Percentiles rank a stretch among this genome's conserved stretches.
Evolutionary conservation across 2,113 vertebrate species (phyloP).

Genomic region (Grammomys dolichurus): DNA sequence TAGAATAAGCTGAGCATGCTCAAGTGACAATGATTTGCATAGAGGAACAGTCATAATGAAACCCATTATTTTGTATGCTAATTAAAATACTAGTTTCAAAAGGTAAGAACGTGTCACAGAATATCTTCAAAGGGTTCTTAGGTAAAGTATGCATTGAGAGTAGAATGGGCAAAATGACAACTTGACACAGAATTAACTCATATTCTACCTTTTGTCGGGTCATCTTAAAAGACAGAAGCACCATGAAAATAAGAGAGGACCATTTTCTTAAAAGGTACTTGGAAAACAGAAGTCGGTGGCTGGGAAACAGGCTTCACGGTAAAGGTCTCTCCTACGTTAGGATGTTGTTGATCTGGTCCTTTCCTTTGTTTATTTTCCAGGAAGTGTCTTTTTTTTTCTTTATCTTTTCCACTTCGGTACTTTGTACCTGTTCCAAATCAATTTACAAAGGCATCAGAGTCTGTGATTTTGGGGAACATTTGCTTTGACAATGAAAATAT

Average conservation of each 20-base stretch:
- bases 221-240: conserved; percentile 2
- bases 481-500: conserved; percentile 71
- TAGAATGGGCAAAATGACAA: background rate
- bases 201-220: background rate
- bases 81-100: background rate
- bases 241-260: background rate
- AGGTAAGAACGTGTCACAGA: background rate
- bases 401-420: conserved; percentile 19
- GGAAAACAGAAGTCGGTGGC: background rate
- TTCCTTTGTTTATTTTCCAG: background rate
- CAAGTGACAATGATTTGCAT: background rate
- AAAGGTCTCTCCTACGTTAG: background rate
- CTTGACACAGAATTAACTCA: background rate
- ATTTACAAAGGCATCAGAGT: conserved; percentile 74
- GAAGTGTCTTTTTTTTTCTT: background rate
- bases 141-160: background rate
- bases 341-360: background rate
- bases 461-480: conserved; percentile 74
- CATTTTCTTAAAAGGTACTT: conserved; percentile 33
- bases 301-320: background rate
- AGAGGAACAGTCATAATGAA: background rate
- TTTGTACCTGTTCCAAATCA: conserved; percentile 68
- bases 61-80: background rate
- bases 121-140: background rate
- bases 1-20: too few relatives aligned